Conservation (phyloP, 1,140 invertebrate genomes). For the Whitmania pigra region DNA sequence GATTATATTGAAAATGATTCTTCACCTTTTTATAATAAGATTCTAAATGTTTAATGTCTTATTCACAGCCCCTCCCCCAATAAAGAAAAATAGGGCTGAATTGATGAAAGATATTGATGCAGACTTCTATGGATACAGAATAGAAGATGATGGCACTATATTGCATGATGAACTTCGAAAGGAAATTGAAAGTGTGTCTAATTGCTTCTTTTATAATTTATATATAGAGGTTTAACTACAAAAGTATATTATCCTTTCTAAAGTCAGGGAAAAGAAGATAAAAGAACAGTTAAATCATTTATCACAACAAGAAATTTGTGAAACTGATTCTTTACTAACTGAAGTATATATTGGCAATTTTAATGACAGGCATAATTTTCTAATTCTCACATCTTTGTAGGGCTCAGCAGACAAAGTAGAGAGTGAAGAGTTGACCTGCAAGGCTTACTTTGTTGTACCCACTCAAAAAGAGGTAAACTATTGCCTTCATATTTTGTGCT, state of each 20-base stretch:
- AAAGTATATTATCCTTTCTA: slow-evolving; percentile 23
- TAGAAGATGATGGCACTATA: slow-evolving; percentile 92
- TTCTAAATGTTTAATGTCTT: background rate
- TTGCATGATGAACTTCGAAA: slow-evolving; percentile 70
- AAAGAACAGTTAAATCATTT: too few relatives aligned
- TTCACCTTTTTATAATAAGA: background rate
- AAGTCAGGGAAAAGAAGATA: too few relatives aligned
- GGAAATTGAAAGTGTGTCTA: slow-evolving; percentile 51
- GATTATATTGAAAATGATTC: slow-evolving; percentile 18
- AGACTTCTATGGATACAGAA: slow-evolving; percentile 95
- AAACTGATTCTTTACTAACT: too few relatives aligned
- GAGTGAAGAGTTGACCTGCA: too few relatives aligned
- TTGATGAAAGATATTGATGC: slow-evolving; percentile 95
- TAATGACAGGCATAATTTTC: too few relatives aligned
- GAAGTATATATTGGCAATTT: too few relatives aligned
- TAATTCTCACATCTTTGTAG: too few relatives aligned
- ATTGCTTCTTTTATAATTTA: slow-evolving; percentile 20
- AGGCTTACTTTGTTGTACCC: too few relatives aligned
- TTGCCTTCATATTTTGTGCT: too few relatives aligned
- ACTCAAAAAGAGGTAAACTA: too few relatives aligned
- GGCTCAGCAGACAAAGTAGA: too few relatives aligned
- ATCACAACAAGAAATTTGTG: too few relatives aligned
- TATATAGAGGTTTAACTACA: slow-evolving; percentile 44
- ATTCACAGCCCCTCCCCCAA: slow-evolving; percentile 56
- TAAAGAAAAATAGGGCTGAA: slow-evolving; percentile 81